Evolutionary conservation across 2,113 vertebrate genomes (phyloP).

Genomic region (Eolophus roseicapilla): DNA sequence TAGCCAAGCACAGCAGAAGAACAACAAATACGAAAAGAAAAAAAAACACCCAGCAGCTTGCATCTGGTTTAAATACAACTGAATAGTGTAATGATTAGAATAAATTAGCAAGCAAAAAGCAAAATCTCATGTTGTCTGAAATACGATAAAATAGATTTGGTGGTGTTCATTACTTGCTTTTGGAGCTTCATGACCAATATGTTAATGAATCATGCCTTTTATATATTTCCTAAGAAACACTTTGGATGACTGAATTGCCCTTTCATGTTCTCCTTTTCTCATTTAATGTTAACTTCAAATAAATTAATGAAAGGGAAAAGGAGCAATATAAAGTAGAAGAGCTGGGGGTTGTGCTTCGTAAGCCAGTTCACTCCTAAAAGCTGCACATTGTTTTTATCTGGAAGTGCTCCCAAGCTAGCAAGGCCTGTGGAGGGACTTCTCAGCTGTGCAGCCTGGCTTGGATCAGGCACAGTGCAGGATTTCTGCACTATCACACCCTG

Average conservation of each 20-base stretch:
- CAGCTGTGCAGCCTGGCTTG: background rate
- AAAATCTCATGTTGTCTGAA: constrained; percentile 14
- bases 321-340: background rate
- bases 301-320: background rate
- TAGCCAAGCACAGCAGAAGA: background rate
- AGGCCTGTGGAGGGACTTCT: background rate
- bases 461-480: background rate
- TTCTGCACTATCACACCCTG: background rate
- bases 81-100: background rate
- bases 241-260: background rate
- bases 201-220: background rate
- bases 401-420: background rate
- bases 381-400: background rate
- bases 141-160: constrained; percentile 1
- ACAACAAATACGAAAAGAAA: background rate
- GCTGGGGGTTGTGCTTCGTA: background rate
- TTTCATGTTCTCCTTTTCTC: background rate
- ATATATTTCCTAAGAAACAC: background rate
- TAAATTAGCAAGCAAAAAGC: constrained; percentile 8
- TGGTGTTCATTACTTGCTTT: background rate
- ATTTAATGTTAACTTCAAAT: background rate
- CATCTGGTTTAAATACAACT: constrained; percentile 44
- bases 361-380: background rate
- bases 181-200: background rate
- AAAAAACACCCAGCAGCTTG: background rate